Evolutionary conservation across 2,888 invertebrate genomes (phyloP).

Genomic region (Caenorhabditis sp.): DNA sequence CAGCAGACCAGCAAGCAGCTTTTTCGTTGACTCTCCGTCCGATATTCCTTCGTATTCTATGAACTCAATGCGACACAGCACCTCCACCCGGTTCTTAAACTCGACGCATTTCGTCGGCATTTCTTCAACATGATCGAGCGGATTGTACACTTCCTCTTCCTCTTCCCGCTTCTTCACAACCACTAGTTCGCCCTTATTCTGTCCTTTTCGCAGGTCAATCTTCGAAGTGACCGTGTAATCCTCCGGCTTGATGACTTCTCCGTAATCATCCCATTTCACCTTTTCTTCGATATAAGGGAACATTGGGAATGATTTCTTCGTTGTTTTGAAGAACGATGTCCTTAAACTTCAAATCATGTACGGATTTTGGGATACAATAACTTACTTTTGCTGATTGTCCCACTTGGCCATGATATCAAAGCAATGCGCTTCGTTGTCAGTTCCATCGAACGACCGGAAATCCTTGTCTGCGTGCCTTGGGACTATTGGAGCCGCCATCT

Average conservation of each 20-base stretch:
- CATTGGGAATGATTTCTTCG: slow-evolving; percentile 95
- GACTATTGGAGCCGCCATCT: slow-evolving; percentile 78
- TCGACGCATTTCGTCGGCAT: slow-evolving; percentile 78
- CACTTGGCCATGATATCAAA: slow-evolving; percentile 65
- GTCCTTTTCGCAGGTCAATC: slow-evolving; percentile 38
- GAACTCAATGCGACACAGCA: slow-evolving; percentile 82
- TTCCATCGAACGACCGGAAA: slow-evolving; percentile 40
- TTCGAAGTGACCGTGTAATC: slow-evolving; percentile 84
- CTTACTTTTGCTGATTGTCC: slow-evolving; percentile 65
- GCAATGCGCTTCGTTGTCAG: slow-evolving; percentile 47
- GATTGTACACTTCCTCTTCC: slow-evolving; percentile 51
- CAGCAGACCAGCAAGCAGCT: slow-evolving; percentile 83
- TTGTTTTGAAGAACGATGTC: slow-evolving; percentile 87
- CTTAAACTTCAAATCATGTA: slow-evolving; percentile 54
- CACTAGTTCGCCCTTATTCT: slow-evolving; percentile 17
- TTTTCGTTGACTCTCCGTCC: slow-evolving; percentile 84
- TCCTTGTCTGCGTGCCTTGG: slow-evolving; percentile 54
- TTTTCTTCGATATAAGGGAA: slow-evolving; percentile 92
- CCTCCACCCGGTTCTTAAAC: slow-evolving; percentile 72
- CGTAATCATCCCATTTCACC: slow-evolving; percentile 90
- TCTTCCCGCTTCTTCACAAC: slow-evolving; percentile 53
- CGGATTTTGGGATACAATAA: background rate
- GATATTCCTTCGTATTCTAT: slow-evolving; percentile 95
- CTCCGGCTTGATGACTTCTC: slow-evolving; percentile 93
- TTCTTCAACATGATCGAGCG: slow-evolving; percentile 62